Evolutionary conservation across 1,140 invertebrate species (phyloP), one percentile per base, ranked within the genome.

Genomic region (Andricus grossulariae): DNA sequence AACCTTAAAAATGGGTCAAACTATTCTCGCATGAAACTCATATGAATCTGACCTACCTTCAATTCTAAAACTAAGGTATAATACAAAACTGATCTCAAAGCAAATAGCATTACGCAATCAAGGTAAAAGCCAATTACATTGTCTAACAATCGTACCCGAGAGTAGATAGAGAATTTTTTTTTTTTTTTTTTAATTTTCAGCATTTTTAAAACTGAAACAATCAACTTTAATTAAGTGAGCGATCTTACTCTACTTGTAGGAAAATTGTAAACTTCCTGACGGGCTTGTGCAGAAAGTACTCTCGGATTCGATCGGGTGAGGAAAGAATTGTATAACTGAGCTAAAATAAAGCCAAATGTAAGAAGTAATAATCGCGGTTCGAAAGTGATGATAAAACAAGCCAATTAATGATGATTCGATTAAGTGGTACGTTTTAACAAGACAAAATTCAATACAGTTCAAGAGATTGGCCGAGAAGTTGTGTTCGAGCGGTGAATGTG

Each of bases 21-120:
- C 77, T 85, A 83, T 89, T 89, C 88, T 86, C 84, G 80, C 84
- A 89, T 84, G 84, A 25, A 84, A 90, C 85, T 84, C 84, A 87
- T 83, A 83, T 78, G 66, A 80, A 60, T 86, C 80, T 85, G 87
- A 90, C 88, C 90, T 91, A 91, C 89, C 87, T 89, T 91, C 88
- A 90, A 85, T 87, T 90, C 89, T 91, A 91, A 86, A 90, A 89
- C 90, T 91, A 91, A 90, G 86, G 87, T 89, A 88, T 88, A 86
- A 88, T 90, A 91, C 86, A 87, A 90, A 89, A 90, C 89, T 88
- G 88, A 90, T 90, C 84, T 90, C 87, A 90, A 91, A 91, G 90
- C 90, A 91, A 91, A 90, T 90, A 91, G 90, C 90, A 87, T 89
- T 91, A 91, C 88, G 88, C 90, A 91, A 91, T 91, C 89, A 91